A percentile compares a stretch with the other conserved stretches of the same genome.
Conservation (phyloP, 1,140 invertebrate species). For the Drosophila trapezifrons region DNA sequence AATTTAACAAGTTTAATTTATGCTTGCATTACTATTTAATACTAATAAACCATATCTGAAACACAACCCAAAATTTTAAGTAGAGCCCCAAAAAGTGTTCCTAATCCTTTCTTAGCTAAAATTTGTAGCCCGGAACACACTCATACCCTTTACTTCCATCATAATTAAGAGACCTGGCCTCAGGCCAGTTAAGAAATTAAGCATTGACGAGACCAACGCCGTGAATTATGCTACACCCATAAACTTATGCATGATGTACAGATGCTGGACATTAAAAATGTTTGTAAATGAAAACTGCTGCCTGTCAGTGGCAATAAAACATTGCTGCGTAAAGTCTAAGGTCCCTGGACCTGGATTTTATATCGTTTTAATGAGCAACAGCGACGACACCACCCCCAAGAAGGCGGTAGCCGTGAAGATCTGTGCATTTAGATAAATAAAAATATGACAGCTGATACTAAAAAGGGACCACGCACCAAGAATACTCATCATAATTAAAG, state of each 20-base stretch:
- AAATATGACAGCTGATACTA: slow-evolving; percentile 74
- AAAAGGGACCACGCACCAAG: slow-evolving; percentile 28
- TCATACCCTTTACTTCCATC: background rate
- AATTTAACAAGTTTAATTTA: background rate
- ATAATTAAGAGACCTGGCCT: slow-evolving; percentile 43
- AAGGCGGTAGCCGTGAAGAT: slow-evolving; percentile 64
- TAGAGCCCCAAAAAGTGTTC: background rate
- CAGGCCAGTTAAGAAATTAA: slow-evolving; percentile 22
- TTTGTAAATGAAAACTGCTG: slow-evolving; percentile 45
- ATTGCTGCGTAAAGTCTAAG: slow-evolving; percentile 31
- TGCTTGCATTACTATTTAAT: background rate
- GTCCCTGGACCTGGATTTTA: slow-evolving; percentile 48
- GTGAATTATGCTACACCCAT: slow-evolving; percentile 57
- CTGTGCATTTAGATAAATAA: slow-evolving; percentile 70
- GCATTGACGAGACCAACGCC: slow-evolving; percentile 45
- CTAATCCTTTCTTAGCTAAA: slow-evolving; percentile 3
- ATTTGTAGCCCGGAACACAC: slow-evolving; percentile 14
- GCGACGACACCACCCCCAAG: slow-evolving; percentile 23
- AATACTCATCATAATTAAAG: slow-evolving; percentile 76
- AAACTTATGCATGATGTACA: slow-evolving; percentile 66
- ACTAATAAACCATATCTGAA: background rate
- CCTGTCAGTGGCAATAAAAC: slow-evolving; percentile 58
- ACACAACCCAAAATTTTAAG: background rate
- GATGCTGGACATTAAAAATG: slow-evolving; percentile 66
- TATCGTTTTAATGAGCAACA: slow-evolving; percentile 65